Conservation (phyloP, 2,113 vertebrate genomes). For the Cercopithecus mona region DNA sequence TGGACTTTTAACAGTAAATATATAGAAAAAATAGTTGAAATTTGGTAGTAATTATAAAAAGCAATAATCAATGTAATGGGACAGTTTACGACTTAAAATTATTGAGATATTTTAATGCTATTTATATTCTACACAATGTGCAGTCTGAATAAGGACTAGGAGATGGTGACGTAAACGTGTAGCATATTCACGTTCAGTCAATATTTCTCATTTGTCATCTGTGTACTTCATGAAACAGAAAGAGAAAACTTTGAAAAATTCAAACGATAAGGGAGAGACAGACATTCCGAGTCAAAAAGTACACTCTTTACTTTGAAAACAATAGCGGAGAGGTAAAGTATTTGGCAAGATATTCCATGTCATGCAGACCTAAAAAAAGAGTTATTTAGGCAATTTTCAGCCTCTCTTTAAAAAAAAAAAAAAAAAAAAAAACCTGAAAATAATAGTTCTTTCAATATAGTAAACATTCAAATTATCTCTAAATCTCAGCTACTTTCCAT, state of each 20-base stretch:
- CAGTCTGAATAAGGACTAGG: neutral
- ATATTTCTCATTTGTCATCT: neutral
- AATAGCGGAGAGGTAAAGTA: neutral
- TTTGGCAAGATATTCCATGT: neutral
- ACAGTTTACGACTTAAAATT: neutral
- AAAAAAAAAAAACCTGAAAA: neutral
- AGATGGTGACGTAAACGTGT: neutral
- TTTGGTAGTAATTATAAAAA: neutral
- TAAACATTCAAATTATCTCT: neutral
- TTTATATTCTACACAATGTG: neutral
- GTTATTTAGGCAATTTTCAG: neutral
- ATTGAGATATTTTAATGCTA: neutral
- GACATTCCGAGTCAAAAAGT: neutral
- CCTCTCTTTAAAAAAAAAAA: neutral
- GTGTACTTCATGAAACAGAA: neutral
- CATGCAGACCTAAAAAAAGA: neutral
- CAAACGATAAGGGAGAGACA: neutral
- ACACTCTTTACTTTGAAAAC: neutral
- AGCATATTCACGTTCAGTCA: neutral
- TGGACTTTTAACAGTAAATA: neutral
- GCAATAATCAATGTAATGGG: neutral
- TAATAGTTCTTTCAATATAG: neutral
- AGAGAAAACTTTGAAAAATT: neutral
- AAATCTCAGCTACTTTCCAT: constrained; percentile 20
- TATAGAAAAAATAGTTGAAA: neutral